phyloP scores from a whole-genome alignment of 1,140 invertebrate species.

The Acromyrmex heyeri region DNA sequence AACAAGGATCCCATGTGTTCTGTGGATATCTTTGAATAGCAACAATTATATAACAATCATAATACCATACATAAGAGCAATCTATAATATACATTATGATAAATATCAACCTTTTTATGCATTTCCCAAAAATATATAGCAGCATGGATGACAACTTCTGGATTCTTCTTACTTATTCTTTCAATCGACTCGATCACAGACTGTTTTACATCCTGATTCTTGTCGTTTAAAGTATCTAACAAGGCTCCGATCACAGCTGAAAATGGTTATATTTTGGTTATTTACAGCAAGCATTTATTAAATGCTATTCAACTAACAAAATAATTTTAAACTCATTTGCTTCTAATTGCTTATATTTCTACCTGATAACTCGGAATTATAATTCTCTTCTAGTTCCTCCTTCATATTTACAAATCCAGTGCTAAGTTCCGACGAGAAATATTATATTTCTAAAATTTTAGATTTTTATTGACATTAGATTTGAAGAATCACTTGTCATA shows the following conservation, averaged over 20 bases:
- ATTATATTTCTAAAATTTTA: neutral
- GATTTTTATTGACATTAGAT: neutral
- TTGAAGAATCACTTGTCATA: neutral
- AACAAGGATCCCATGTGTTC: slow-evolving; percentile 84
- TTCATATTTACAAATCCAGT: slow-evolving; percentile 36
- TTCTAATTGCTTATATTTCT: neutral
- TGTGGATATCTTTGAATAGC: slow-evolving; percentile 79
- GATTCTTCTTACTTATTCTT: slow-evolving; percentile 88
- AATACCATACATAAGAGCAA: neutral
- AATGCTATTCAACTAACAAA: neutral
- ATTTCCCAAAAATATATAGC: slow-evolving; percentile 85
- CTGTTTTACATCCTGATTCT: slow-evolving; percentile 87
- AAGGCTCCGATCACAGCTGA: slow-evolving; percentile 88
- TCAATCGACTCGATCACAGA: slow-evolving; percentile 87
- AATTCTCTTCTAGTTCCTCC: slow-evolving; percentile 28
- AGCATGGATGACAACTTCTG: slow-evolving; percentile 86
- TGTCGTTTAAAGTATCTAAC: slow-evolving; percentile 88
- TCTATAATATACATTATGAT: neutral
- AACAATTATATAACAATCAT: slow-evolving; percentile 4
- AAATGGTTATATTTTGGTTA: slow-evolving; percentile 65
- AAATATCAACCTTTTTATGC: slow-evolving; percentile 84
- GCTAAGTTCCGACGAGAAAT: neutral
- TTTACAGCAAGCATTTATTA: neutral
- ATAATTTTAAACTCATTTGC: neutral
- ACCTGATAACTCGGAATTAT: slow-evolving; percentile 49